Base-by-base conservation (phyloP, 2,888 invertebrate genomes). In the Himalopsyche anomala region DNA sequence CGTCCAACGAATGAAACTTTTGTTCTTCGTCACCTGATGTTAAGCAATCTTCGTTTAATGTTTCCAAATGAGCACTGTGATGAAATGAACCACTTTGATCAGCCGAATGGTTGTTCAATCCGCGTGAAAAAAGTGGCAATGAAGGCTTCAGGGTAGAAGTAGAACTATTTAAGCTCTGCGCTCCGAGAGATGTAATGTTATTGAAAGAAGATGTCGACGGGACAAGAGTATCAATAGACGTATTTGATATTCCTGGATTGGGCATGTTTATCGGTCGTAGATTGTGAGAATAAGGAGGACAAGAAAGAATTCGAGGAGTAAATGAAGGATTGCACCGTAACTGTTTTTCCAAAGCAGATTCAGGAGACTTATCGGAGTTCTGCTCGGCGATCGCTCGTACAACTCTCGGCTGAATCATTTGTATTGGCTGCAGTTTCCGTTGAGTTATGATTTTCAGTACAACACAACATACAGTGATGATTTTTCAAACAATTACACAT, bases 321-420 rank as follows among this genome's bases (percentile, higher is more conserved):
- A 93, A 93, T 11, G 93, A 93, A 4, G 93, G 93, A 88, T 93
- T 93, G 28, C 93, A 93, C 55, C 92, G 92, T 89, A 93, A 88
- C 89, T 93, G 93, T 88, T 92, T 93, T 90, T 93, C 92, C 87
- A 93, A 90, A 15, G 92, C 92, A 81, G 91, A 91, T 90, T 92
- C 92, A 0, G 90, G 89, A 4, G 90, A 89, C 89, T 92, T 93
- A 87, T 90, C 90, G 89, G 91, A 92, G 82, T 91, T 91, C 84
- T 92, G 91, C 6, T 82, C 69, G 54, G 82, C 91, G 91, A 90
- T 91, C 90, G 90, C 91, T 91, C 90, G 91, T 89, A 94, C 91
- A 89, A 94, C 93, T 91, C 93, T 91, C 84, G 93, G 93, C 89
- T 93, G 93, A 88, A 93, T 93, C 74, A 92, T 93, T 92, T 93